phyloP scores from a whole-genome alignment of 2,113 vertebrate species.

The Myotis lucifugus region DNA sequence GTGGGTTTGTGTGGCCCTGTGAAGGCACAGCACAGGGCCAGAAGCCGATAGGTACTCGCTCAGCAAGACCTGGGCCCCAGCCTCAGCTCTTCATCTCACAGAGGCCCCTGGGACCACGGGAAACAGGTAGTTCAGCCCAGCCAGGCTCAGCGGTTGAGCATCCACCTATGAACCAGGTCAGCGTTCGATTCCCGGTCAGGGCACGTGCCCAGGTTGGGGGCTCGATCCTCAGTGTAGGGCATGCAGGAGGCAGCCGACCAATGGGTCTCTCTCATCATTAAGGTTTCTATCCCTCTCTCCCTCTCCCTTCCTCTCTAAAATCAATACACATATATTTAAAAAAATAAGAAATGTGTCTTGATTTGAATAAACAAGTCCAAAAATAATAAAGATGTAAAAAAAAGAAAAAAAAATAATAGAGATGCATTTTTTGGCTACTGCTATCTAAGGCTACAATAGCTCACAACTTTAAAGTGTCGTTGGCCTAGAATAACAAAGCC shows the following conservation, averaged over 20 bases:
- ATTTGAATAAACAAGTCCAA: not conserved
- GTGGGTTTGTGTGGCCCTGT: slow-evolving; percentile 4
- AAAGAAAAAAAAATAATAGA: not conserved
- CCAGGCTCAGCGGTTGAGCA: no score
- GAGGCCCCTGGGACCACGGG: not conserved
- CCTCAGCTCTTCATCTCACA: not conserved
- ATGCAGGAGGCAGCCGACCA: no score
- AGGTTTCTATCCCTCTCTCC: no score
- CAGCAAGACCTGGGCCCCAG: slow-evolving; percentile 3
- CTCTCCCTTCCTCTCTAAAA: no score
- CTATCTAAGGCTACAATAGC: not conserved
- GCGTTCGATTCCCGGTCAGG: no score
- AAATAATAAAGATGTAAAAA: no score
- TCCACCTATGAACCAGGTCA: no score
- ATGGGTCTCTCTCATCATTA: no score
- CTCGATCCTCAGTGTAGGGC: no score
- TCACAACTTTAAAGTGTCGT: not conserved
- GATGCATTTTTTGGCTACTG: not conserved
- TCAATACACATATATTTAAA: no score
- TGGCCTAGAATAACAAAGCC: not conserved
- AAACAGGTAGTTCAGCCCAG: no score
- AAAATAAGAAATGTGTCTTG: not conserved
- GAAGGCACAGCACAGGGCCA: slow-evolving; percentile 43
- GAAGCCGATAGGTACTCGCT: slow-evolving; percentile 57
- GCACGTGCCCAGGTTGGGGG: no score